Conservation (phyloP, 2,113 vertebrate species). For the Pollimyrus isidori region DNA sequence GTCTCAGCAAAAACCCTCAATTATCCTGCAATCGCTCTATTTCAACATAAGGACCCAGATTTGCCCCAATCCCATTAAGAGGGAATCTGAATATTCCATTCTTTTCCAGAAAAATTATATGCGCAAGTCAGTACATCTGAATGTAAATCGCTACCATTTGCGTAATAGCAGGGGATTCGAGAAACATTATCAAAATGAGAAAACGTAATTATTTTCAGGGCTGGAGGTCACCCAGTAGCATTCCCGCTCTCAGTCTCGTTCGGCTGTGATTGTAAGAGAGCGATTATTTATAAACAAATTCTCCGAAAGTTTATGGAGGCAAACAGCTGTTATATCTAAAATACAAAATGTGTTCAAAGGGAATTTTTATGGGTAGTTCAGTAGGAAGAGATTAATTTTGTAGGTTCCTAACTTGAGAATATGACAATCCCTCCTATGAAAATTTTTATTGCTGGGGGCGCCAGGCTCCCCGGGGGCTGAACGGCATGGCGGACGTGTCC, state of each 20-base stretch:
- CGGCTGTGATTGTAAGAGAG: background rate
- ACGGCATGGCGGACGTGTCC: background rate
- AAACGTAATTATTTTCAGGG: constrained; percentile 2
- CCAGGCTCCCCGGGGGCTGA: background rate
- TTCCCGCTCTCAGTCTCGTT: background rate
- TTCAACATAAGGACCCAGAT: background rate
- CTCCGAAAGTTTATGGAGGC: too few species aligned
- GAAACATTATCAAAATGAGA: background rate
- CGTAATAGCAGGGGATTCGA: background rate
- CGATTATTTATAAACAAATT: background rate
- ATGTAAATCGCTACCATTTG: background rate
- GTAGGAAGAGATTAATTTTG: background rate
- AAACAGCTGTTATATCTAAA: background rate
- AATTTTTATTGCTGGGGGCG: background rate
- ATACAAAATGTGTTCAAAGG: background rate
- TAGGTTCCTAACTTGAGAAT: background rate
- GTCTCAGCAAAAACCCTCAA: background rate
- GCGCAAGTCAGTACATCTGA: background rate
- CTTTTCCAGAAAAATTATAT: background rate
- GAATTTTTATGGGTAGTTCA: background rate
- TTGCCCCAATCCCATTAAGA: background rate
- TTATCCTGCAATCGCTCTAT: background rate
- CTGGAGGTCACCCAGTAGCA: background rate
- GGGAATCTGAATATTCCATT: background rate
- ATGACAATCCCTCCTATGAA: background rate